phyloP scores from a whole-genome alignment of 2,797 vertebrate species.

The Jordanella pulchra region DNA sequence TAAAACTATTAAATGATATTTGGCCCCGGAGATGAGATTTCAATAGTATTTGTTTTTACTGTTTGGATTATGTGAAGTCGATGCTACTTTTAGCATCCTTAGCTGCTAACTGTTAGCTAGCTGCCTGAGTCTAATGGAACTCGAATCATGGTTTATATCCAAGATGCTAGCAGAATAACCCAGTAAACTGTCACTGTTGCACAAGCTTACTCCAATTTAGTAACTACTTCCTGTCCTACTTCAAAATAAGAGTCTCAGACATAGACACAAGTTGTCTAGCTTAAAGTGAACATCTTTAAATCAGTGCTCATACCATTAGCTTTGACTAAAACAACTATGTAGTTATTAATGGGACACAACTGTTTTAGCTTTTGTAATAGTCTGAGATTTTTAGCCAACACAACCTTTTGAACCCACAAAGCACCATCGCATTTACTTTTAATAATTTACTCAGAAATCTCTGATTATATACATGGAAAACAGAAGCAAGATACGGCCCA shows the following conservation, averaged over 20 bases:
- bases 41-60: neutral
- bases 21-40: neutral
- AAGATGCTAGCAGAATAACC: neutral
- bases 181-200: neutral
- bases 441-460: too few relatives aligned
- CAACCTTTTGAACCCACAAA: too few relatives aligned
- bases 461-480: neutral
- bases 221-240: neutral
- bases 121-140: too few relatives aligned
- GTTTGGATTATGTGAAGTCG: neutral
- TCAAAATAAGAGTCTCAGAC: neutral
- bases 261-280: neutral
- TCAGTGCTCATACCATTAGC: neutral
- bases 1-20: neutral
- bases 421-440: too few relatives aligned
- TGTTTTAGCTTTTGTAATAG: too few relatives aligned
- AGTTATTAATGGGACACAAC: neutral
- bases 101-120: too few relatives aligned
- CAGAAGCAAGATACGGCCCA: neutral
- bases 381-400: neutral
- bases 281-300: too few relatives aligned
- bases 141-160: too few relatives aligned
- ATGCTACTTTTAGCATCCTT: neutral
- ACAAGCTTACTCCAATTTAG: neutral
- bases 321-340: neutral